Conservation (phyloP, 2,797 vertebrate species). For the Gastrophryne carolinensis region DNA sequence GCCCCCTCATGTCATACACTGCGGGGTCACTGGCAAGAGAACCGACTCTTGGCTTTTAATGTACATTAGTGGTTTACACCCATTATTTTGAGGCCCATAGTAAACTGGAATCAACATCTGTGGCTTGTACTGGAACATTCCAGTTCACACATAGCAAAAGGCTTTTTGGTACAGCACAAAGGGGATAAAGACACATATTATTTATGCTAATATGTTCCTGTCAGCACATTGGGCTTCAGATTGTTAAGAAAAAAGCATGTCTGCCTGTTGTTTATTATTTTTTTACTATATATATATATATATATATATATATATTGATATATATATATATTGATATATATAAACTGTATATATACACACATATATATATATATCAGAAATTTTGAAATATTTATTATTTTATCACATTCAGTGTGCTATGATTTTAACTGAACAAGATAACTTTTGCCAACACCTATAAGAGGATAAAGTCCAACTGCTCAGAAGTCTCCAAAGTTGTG, state of each 20-base stretch:
- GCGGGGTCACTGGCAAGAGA: slow-evolving; percentile 49
- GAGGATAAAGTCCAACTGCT: background rate
- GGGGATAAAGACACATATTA: slow-evolving; percentile 64
- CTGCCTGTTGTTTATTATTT: too few relatives aligned
- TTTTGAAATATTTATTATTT: too few relatives aligned
- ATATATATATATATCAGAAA: too few relatives aligned
- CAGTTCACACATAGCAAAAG: slow-evolving; percentile 54
- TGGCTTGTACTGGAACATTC: slow-evolving; percentile 62
- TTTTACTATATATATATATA: too few relatives aligned
- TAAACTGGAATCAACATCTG: slow-evolving; percentile 58
- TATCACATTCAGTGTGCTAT: too few relatives aligned
- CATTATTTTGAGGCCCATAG: slow-evolving; percentile 55
- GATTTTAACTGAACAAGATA: too few relatives aligned
- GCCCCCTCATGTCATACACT: slow-evolving; percentile 52
- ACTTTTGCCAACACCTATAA: background rate
- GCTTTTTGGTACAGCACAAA: slow-evolving; percentile 57
- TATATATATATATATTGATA: too few relatives aligned
- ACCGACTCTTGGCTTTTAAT: slow-evolving; percentile 34
- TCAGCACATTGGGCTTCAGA: slow-evolving; percentile 63
- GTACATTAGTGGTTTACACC: slow-evolving; percentile 52
- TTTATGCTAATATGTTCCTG: slow-evolving; percentile 62
- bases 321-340: too few relatives aligned
- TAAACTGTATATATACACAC: too few relatives aligned
- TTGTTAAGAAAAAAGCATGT: slow-evolving; percentile 60
- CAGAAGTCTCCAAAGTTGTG: background rate